Evolutionary conservation across 2,888 invertebrate species (phyloP).

Genomic region (Melinaea menophilus): DNA sequence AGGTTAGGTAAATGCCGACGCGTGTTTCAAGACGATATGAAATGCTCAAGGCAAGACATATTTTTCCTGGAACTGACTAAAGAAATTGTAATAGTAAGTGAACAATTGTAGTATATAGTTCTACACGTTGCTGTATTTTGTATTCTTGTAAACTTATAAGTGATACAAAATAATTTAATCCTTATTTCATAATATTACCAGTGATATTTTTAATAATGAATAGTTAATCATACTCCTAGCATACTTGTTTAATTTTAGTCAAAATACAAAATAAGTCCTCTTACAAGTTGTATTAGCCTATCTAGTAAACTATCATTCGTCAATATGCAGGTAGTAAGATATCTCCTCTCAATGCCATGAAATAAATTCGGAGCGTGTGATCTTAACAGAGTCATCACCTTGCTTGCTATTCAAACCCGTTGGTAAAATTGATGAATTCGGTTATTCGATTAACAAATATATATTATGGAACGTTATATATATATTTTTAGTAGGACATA

Average conservation of each 20-base stretch:
- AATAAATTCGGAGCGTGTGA: constrained; percentile 55
- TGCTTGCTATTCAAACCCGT: constrained; percentile 25
- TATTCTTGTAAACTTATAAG: too few relatives aligned
- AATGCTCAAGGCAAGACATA: constrained; percentile 46
- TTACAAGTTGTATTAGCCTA: constrained; percentile 9
- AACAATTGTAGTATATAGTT: too few relatives aligned
- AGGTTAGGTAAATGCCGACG: constrained; percentile 65
- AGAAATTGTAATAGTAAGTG: background rate
- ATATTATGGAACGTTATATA: too few relatives aligned
- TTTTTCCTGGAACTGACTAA: background rate
- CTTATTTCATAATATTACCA: too few relatives aligned
- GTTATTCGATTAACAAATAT: constrained; percentile 10
- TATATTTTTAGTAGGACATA: too few relatives aligned
- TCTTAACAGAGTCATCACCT: constrained; percentile 47
- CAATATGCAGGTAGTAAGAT: constrained; percentile 39
- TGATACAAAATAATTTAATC: too few relatives aligned
- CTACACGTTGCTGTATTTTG: too few relatives aligned
- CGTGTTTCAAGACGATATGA: constrained; percentile 64
- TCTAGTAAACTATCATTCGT: constrained; percentile 34
- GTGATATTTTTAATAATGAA: too few relatives aligned
- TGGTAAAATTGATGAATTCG: constrained; percentile 24
- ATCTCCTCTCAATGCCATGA: constrained; percentile 46
- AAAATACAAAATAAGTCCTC: too few relatives aligned
- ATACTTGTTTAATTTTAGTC: too few relatives aligned
- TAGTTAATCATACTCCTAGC: too few relatives aligned